Evolutionary conservation across 2,797 vertebrate species (phyloP).

Genomic region (Artibeus jamaicensis): DNA sequence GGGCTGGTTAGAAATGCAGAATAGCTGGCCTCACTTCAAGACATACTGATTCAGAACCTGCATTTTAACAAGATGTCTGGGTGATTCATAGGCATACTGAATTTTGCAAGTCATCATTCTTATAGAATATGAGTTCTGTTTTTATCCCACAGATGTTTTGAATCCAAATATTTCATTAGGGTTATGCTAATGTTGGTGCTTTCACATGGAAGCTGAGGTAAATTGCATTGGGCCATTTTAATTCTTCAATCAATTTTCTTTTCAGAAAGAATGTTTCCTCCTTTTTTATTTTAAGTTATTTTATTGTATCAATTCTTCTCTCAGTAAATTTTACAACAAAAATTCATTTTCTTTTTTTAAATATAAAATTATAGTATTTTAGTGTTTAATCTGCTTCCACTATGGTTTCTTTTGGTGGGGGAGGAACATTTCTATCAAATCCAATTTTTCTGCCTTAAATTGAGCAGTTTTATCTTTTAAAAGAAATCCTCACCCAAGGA

Average conservation of each 20-base stretch:
- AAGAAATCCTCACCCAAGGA: neutral
- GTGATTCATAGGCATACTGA: neutral
- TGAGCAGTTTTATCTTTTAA: neutral
- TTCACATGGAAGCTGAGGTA: neutral
- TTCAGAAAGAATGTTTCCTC: constrained; percentile 2
- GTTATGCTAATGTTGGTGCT: constrained; percentile 6
- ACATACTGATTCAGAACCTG: neutral
- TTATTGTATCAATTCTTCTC: neutral
- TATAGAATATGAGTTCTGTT: neutral
- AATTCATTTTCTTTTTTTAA: neutral
- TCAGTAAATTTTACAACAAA: constrained; percentile 32
- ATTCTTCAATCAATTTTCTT: constrained; percentile 46
- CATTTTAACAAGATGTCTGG: neutral
- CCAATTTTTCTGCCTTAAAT: neutral
- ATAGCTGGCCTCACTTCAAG: neutral
- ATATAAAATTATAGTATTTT: neutral
- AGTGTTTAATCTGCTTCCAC: neutral
- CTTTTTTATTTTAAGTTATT: constrained; percentile 18
- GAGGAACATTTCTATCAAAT: neutral
- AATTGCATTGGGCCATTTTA: neutral
- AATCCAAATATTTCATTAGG: constrained; percentile 32
- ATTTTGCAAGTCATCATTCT: neutral
- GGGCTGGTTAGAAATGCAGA: neutral
- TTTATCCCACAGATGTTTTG: neutral
- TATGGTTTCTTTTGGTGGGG: neutral